These are phyloP conservation scores for Diarsia brunnea DNA, from an alignment of 2,888 invertebrate genomes.

Conservation along the genomic window DNA sequence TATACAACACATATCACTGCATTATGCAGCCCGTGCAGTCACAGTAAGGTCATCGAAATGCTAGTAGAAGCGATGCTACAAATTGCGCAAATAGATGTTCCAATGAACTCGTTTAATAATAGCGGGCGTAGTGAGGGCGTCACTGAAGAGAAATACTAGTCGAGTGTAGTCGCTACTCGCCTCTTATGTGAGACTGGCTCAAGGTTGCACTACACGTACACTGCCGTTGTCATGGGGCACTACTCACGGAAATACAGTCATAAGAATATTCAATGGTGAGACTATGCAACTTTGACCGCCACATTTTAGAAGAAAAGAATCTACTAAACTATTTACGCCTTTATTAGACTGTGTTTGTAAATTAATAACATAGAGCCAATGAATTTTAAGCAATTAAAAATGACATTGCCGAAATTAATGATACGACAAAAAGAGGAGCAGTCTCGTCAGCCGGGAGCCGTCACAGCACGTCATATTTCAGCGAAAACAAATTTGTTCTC, in stretches of 20 bases:
- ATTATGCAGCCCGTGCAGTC: constrained; percentile 71
- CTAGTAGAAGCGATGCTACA: constrained; percentile 85
- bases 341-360: not conserved
- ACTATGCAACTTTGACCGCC: constrained; percentile 7
- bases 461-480: constrained; percentile 76
- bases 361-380: constrained; percentile 42
- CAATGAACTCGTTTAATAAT: constrained; percentile 91
- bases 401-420: constrained; percentile 79
- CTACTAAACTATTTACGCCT: not conserved
- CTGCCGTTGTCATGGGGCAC: constrained; percentile 71
- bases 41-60: constrained; percentile 87
- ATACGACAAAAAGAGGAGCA: constrained; percentile 68
- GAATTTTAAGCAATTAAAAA: constrained; percentile 72
- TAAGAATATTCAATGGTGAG: constrained; percentile 60
- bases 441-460: constrained; percentile 70
- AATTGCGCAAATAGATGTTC: constrained; percentile 91
- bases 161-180: constrained; percentile 73
- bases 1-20: constrained; percentile 56
- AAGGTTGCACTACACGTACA: constrained; percentile 78
- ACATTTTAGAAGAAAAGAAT: constrained; percentile 11
- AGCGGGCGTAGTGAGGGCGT: constrained; percentile 88
- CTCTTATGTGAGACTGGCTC: constrained; percentile 78
- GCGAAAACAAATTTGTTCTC: constrained; percentile 75
- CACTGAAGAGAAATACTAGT: constrained; percentile 80
- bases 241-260: constrained; percentile 75